A percentile compares a stretch with the other conserved stretches of the same genome.
Conservation (phyloP, 2,113 vertebrate genomes). For the Oryzias melastigma region DNA sequence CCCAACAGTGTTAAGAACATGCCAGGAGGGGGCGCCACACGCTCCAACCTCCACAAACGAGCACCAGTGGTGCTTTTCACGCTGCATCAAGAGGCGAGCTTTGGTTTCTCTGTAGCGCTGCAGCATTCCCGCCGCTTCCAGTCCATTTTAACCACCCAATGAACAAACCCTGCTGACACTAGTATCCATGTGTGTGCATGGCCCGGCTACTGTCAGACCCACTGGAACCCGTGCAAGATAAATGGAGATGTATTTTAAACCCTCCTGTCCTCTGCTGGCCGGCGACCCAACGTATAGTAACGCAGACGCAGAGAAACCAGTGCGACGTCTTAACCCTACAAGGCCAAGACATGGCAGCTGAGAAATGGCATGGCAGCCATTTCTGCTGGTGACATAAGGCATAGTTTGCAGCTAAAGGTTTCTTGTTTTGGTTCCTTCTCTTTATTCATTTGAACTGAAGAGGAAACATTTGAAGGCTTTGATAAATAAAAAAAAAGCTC, state of each 20-base stretch:
- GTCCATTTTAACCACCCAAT: slow-evolving; percentile 40
- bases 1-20: slow-evolving; percentile 75
- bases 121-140: slow-evolving; percentile 40
- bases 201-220: slow-evolving; percentile 53
- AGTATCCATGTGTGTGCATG: slow-evolving; percentile 32
- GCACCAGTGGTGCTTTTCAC: slow-evolving; percentile 48
- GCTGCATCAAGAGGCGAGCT: slow-evolving; percentile 16
- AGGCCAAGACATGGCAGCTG: slow-evolving; percentile 21
- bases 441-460: too few species aligned
- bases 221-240: slow-evolving; percentile 66
- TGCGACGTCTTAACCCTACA: slow-evolving; percentile 52
- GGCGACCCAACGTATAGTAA: slow-evolving; percentile 33
- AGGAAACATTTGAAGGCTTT: too few species aligned
- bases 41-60: slow-evolving; percentile 5
- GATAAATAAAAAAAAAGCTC: too few species aligned
- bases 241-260: slow-evolving; percentile 72
- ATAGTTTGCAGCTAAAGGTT: too few species aligned
- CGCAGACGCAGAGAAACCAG: slow-evolving; percentile 14
- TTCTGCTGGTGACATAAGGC: too few species aligned
- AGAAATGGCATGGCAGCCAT: too few species aligned
- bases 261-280: slow-evolving; percentile 33
- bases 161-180: slow-evolving; percentile 66
- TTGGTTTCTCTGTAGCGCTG: slow-evolving; percentile 41
- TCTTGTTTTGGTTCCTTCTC: too few species aligned
- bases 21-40: slow-evolving; percentile 38